phyloP scores from a whole-genome alignment of 2,888 invertebrate genomes.

The Caenorhabditis sp. region DNA sequence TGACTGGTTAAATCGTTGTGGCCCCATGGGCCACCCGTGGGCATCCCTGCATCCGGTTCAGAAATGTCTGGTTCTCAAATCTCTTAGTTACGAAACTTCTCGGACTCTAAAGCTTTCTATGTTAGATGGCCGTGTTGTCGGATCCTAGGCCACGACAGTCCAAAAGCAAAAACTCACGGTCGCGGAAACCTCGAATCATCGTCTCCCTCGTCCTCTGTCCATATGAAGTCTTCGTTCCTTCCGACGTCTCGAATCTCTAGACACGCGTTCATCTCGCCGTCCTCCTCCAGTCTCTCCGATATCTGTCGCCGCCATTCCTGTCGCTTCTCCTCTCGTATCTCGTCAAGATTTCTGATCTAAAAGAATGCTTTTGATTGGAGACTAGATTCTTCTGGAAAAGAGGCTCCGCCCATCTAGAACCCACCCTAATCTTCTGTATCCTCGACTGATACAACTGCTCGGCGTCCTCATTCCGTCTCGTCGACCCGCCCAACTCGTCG shows the following conservation, averaged over 20 bases:
- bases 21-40: too few species aligned
- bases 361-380: neutral
- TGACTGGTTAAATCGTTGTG: too few species aligned
- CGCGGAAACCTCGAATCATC: conserved; percentile 20
- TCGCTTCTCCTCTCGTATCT: conserved; percentile 41
- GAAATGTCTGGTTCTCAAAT: too few species aligned
- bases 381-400: too few species aligned
- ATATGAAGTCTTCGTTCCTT: conserved; percentile 48
- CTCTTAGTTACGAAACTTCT: too few species aligned
- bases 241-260: conserved; percentile 9
- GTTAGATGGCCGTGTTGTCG: neutral
- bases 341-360: conserved; percentile 32
- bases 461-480: neutral
- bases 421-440: neutral
- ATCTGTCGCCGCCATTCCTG: conserved; percentile 26
- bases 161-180: conserved; percentile 14
- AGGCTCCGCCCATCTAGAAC: too few species aligned
- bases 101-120: too few species aligned
- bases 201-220: conserved; percentile 55
- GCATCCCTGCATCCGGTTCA: too few species aligned
- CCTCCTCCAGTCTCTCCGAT: conserved; percentile 34
- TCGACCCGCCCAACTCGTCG: conserved; percentile 11
- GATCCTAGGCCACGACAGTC: neutral
- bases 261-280: conserved; percentile 35
- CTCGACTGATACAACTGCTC: conserved; percentile 19